A percentile compares a stretch with the other conserved stretches of the same genome.
These are phyloP conservation scores for Acleris holmiana DNA, from an alignment of 2,888 invertebrate species.

Conservation along the genomic window DNA sequence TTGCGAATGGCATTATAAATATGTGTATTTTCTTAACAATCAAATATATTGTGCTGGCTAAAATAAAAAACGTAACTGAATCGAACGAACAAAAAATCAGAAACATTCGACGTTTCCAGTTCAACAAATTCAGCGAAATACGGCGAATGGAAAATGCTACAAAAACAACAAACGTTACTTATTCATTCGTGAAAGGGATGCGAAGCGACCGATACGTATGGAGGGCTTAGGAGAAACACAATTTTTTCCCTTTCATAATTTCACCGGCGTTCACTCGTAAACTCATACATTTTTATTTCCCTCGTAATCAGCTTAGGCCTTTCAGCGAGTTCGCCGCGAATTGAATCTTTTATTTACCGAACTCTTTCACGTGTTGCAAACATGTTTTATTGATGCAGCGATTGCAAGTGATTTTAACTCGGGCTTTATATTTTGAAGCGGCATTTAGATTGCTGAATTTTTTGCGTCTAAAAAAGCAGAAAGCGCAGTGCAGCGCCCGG, in stretches of 20 bases:
- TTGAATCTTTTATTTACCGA: constrained; percentile 19
- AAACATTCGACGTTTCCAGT: constrained; percentile 7
- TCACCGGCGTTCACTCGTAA: constrained; percentile 3
- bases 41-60: no score
- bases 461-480: no score
- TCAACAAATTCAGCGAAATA: constrained; percentile 17
- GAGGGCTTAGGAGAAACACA: constrained; percentile 18
- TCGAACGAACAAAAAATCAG: background rate
- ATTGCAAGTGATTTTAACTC: background rate
- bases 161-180: constrained; percentile 29
- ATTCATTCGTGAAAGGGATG: constrained; percentile 19
- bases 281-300: constrained; percentile 17
- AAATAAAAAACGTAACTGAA: no score
- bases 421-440: no score
- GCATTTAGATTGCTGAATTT: no score
- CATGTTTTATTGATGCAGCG: background rate
- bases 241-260: constrained; percentile 21
- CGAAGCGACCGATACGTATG: constrained; percentile 18
- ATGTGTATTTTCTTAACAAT: no score
- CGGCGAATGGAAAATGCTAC: constrained; percentile 10
- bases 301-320: constrained; percentile 22
- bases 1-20: no score
- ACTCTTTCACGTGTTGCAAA: constrained; percentile 3
- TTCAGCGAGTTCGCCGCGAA: constrained; percentile 17
- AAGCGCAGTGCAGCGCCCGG: no score